These are phyloP conservation scores for Riparia riparia DNA, from an alignment of 2,113 vertebrate species.

Conservation along the genomic window DNA sequence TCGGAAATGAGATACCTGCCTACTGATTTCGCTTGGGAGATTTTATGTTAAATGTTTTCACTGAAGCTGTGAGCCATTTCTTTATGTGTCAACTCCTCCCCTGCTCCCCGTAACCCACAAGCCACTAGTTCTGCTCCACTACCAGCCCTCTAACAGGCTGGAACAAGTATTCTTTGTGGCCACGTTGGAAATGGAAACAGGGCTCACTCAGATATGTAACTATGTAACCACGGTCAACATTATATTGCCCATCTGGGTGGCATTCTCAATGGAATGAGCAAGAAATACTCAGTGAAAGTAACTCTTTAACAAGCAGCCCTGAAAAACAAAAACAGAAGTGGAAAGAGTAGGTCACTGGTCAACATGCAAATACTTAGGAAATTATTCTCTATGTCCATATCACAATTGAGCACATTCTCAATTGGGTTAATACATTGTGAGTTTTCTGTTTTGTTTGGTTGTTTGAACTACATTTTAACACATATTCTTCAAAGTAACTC, in stretches of 20 bases:
- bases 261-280: neutral
- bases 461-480: neutral
- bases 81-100: neutral
- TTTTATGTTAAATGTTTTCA: neutral
- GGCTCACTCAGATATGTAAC: neutral
- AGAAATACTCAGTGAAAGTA: neutral
- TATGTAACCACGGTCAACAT: neutral
- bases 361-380: neutral
- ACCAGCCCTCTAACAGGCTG: neutral
- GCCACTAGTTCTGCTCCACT: neutral
- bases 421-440: neutral
- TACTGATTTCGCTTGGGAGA: neutral
- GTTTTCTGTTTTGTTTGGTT: neutral
- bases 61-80: neutral
- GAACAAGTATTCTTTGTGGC: neutral
- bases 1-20: neutral
- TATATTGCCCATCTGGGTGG: neutral
- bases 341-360: neutral
- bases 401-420: neutral
- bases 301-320: neutral
- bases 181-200: neutral
- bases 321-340: neutral
- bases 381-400: neutral
- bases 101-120: rapidly evolving
- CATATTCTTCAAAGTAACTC: neutral